phyloP scores from a whole-genome alignment of 2,888 invertebrate species.

The Nowickia ferox region DNA sequence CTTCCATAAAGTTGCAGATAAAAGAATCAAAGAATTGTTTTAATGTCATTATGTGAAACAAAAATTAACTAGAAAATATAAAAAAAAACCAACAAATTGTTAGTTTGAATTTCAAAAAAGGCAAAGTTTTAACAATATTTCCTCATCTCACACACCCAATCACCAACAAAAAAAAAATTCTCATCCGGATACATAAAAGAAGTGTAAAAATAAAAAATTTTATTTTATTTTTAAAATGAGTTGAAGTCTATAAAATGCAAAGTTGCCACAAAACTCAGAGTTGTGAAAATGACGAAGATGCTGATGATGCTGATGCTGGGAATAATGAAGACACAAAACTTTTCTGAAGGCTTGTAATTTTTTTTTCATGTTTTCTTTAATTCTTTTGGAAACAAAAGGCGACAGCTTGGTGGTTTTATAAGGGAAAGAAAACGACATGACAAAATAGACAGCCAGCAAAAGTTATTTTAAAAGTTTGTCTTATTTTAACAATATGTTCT shows the following conservation, averaged over 20 bases:
- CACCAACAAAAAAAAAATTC: slow-evolving; percentile 10
- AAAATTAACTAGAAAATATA: slow-evolving; percentile 4
- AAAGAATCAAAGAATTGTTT: slow-evolving; percentile 34
- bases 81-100: slow-evolving; percentile 42
- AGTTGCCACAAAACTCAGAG: slow-evolving; percentile 67
- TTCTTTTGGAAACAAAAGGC: slow-evolving; percentile 61
- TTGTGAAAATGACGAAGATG: slow-evolving; percentile 35
- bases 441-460: slow-evolving; percentile 65
- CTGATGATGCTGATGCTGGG: slow-evolving; percentile 60
- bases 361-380: not conserved
- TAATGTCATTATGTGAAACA: slow-evolving; percentile 32
- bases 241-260: slow-evolving; percentile 66
- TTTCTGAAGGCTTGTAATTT: slow-evolving; percentile 80
- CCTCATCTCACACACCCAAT: not conserved
- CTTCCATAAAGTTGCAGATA: slow-evolving; percentile 24
- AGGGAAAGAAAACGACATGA: slow-evolving; percentile 65
- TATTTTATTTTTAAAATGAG: slow-evolving; percentile 50
- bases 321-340: slow-evolving; percentile 82
- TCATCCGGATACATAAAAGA: slow-evolving; percentile 55
- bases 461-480: slow-evolving; percentile 68
- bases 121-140: slow-evolving; percentile 33
- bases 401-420: slow-evolving; percentile 70
- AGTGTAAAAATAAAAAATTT: slow-evolving; percentile 47
- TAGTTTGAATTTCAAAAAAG: slow-evolving; percentile 53
- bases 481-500: slow-evolving; percentile 67